Evolutionary conservation across 2,888 invertebrate genomes (phyloP).

Genomic region (Hecatera dysodea): DNA sequence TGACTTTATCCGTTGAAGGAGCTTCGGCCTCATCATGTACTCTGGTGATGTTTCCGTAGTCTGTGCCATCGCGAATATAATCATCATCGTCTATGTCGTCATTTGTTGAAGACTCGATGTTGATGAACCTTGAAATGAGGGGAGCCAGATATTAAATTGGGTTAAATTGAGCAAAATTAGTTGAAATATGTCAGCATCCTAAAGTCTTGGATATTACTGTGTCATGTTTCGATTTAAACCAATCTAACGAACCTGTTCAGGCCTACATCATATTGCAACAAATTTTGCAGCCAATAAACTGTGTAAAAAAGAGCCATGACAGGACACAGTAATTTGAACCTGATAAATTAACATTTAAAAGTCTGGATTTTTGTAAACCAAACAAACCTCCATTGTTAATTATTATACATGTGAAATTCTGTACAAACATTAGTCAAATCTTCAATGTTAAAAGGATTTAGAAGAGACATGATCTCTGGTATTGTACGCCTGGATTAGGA

Average conservation of each 20-base stretch:
- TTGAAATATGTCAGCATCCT: background rate
- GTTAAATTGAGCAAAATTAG: background rate
- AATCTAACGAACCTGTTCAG: background rate
- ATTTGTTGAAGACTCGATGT: constrained; percentile 93
- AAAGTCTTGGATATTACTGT: background rate
- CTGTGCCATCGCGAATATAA: constrained; percentile 86
- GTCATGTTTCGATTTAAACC: background rate
- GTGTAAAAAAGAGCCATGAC: background rate
- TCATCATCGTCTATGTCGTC: constrained; percentile 91
- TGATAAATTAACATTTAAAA: background rate
- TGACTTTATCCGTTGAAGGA: constrained; percentile 70
- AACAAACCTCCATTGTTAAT: too few species aligned
- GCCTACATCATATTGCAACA: background rate
- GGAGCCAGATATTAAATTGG: background rate
- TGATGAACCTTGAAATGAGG: constrained; percentile 89
- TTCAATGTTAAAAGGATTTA: too few species aligned
- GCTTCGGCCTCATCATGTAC: constrained; percentile 78
- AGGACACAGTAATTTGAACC: too few species aligned
- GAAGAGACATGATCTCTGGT: too few species aligned
- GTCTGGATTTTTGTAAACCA: too few species aligned
- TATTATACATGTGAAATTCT: too few species aligned
- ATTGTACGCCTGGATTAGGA: too few species aligned
- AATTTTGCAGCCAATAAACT: background rate
- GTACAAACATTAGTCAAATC: too few species aligned
- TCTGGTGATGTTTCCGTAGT: constrained; percentile 85